phyloP scores from a whole-genome alignment of 2,797 vertebrate genomes.

The Chrosomus eos region DNA sequence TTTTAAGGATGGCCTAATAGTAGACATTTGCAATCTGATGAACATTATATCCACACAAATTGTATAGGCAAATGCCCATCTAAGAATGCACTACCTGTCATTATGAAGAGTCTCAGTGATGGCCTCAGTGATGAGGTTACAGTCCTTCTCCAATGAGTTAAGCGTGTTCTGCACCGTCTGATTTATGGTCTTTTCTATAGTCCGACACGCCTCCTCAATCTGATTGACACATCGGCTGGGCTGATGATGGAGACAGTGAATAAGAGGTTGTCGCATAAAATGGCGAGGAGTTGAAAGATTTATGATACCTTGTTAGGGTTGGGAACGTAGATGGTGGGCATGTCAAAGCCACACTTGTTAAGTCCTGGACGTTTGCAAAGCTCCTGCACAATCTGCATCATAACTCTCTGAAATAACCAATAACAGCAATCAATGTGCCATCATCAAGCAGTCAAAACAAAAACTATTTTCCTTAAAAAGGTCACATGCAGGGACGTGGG shows the following conservation, averaged over 20 bases:
- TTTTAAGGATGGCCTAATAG: too few species aligned
- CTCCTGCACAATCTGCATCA: slow-evolving; percentile 92
- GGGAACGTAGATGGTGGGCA: slow-evolving; percentile 87
- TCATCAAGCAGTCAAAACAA: not conserved
- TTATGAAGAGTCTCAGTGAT: slow-evolving; percentile 69
- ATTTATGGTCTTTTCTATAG: slow-evolving; percentile 86
- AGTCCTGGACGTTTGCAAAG: slow-evolving; percentile 86
- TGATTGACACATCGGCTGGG: slow-evolving; percentile 86
- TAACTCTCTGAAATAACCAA: slow-evolving; percentile 77
- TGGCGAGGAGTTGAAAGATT: not conserved
- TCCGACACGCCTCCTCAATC: slow-evolving; percentile 83
- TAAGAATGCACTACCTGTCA: slow-evolving; percentile 70
- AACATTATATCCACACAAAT: not conserved
- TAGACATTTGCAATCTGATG: not conserved
- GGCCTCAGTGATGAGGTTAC: slow-evolving; percentile 80
- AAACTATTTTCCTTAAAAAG: not conserved
- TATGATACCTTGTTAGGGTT: slow-evolving; percentile 81
- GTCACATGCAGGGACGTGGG: too few species aligned
- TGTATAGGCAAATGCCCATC: not conserved
- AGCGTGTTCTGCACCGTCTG: slow-evolving; percentile 87
- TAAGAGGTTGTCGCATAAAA: not conserved
- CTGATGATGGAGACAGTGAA: slow-evolving; percentile 60
- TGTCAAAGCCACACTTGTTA: slow-evolving; percentile 90
- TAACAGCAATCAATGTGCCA: not conserved
- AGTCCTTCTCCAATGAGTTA: slow-evolving; percentile 85